Base-by-base conservation (phyloP, 2,888 invertebrate genomes). In the Mesorhabditis belari region DNA sequence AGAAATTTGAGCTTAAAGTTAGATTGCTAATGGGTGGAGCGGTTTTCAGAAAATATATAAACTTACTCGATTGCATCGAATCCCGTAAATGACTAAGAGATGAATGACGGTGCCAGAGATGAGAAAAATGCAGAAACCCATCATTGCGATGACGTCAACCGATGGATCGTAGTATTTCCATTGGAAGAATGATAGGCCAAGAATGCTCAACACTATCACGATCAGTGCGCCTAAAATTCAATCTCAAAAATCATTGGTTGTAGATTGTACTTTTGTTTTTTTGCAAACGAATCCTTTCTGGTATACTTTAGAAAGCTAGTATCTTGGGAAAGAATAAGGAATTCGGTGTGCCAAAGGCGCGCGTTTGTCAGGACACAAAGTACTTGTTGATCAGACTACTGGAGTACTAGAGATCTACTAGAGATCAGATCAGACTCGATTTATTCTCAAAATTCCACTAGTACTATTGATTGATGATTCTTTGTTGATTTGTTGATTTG, bases 51-150 rank as follows among this genome's bases (percentile, higher is more conserved):
- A 21, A 54, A 23, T 12, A 24, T 25, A 50, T 24, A n/a, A 3
- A 24, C 54, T 60, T 54, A 66, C 66, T 52, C 66, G 58, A 19
- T 57, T 61, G 17, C 58, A 55, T n/a, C 62, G 57, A 0, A 66
- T 55, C 3, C 60, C 62, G 54, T 66, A 61, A 21, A 64, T 58
- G n/a, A 66, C 61, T 12, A 66, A 60, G 2, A 57, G 52, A 44
- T 66, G 64, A n/a, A 61, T 62, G 26, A 55, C 55, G 53, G 58
- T 58, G 17, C 66, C 66, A 12, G 63, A 59, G 35, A 66, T 19
- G 24, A 66, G 61, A 53, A 66, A 66, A 49, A 63, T 63, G 26
- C 28, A 21, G 23, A 64, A 66, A 6, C 63, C 66, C 24, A 60
- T 58, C 53, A 59, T 58, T 3, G 66, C 66, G 63, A 61, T 49